phyloP scores from a whole-genome alignment of 1,140 invertebrate genomes.

The Drosophila watanabei region DNA sequence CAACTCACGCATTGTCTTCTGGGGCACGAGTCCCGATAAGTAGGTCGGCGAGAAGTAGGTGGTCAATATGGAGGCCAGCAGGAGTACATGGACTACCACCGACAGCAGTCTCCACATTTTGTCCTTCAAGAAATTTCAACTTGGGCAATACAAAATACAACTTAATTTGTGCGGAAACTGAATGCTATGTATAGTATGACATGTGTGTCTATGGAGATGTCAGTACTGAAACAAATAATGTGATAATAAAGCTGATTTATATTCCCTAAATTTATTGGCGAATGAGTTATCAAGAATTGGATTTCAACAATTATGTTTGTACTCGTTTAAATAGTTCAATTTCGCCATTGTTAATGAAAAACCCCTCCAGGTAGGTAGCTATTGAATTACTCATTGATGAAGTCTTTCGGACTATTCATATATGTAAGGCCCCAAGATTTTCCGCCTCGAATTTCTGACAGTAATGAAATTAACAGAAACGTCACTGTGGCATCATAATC shows the following conservation, averaged over 20 bases:
- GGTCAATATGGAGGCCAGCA: conserved; percentile 88
- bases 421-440: neutral
- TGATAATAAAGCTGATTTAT: no score
- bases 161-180: no score
- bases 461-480: neutral
- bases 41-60: conserved; percentile 89
- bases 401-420: neutral
- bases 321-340: neutral
- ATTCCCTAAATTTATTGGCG: no score
- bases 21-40: conserved; percentile 86
- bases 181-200: no score
- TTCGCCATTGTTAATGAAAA: neutral
- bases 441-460: neutral
- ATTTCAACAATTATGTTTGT: no score
- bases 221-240: no score
- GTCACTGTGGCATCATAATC: conserved; percentile 7
- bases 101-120: conserved; percentile 76
- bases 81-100: conserved; percentile 86
- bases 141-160: neutral
- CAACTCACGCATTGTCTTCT: conserved; percentile 84
- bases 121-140: no score
- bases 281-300: no score
- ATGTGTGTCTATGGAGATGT: no score
- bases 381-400: neutral
- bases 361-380: no score